A percentile compares a stretch with the other conserved stretches of the same genome.
phyloP scores from a whole-genome alignment of 2,888 invertebrate species.

The Lysandra bellargus region DNA sequence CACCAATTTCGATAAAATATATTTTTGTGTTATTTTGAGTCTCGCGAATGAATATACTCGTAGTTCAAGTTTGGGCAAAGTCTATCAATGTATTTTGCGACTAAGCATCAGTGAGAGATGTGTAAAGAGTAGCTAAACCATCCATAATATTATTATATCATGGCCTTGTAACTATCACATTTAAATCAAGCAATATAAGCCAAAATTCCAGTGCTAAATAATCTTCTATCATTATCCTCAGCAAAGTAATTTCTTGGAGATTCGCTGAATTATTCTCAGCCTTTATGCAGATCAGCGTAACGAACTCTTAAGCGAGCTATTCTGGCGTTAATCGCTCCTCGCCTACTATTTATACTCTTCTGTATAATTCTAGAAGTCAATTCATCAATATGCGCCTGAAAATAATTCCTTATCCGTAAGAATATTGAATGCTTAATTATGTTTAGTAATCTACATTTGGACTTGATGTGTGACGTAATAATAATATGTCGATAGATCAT shows the following conservation, averaged over 20 bases:
- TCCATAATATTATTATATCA: no score
- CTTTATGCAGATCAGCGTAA: neutral
- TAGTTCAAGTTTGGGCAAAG: no score
- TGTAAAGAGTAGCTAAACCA: no score
- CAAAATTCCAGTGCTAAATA: neutral
- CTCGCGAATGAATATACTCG: no score
- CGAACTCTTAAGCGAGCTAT: conserved; percentile 18
- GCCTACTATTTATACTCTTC: conserved; percentile 22
- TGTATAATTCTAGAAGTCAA: neutral
- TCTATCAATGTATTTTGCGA: no score
- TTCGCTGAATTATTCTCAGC: neutral
- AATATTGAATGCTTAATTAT: neutral
- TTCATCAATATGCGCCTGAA: conserved; percentile 23
- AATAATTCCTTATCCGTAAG: neutral
- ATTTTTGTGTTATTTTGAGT: no score
- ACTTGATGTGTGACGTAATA: neutral
- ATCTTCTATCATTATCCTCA: neutral
- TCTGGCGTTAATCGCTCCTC: conserved; percentile 29
- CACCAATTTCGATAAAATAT: no score
- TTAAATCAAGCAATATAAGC: no score
- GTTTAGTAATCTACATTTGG: neutral
- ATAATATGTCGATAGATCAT: no score
- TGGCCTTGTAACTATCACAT: no score
- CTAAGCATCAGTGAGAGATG: no score
- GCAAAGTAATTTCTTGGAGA: neutral